Percentiles rank a stretch among this genome's conserved stretches.
Evolutionary conservation across 2,113 vertebrate species (phyloP).

Genomic region (Naja naja): DNA sequence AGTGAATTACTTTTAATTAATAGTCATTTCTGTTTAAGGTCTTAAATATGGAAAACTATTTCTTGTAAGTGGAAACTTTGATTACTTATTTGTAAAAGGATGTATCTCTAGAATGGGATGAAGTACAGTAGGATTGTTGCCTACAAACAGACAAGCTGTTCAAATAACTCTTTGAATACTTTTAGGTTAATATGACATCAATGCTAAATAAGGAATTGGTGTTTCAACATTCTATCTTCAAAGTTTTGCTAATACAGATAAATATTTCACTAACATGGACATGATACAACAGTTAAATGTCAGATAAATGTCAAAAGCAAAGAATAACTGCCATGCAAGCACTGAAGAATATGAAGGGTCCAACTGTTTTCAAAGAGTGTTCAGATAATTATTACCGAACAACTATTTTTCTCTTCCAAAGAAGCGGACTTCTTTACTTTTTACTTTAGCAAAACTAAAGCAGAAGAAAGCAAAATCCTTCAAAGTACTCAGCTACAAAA

Average conservation of each 20-base stretch:
- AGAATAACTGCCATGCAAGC: background rate
- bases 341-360: background rate
- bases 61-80: background rate
- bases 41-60: background rate
- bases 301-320: background rate
- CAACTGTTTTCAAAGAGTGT: background rate
- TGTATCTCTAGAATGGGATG: background rate
- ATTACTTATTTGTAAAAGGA: background rate
- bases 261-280: background rate
- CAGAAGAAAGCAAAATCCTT: background rate
- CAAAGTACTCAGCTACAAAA: background rate
- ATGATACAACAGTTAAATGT: background rate
- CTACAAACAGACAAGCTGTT: background rate
- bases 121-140: background rate
- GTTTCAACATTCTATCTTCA: background rate
- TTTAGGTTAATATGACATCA: background rate
- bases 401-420: constrained; percentile 12
- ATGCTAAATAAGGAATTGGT: background rate
- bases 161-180: background rate
- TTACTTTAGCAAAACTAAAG: background rate
- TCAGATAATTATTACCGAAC: background rate
- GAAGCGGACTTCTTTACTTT: background rate
- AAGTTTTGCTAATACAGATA: background rate
- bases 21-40: background rate
- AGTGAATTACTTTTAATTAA: background rate